These are phyloP conservation scores for Eupithecia abbreviata DNA, from an alignment of 2,888 invertebrate species.

Conservation along the genomic window DNA sequence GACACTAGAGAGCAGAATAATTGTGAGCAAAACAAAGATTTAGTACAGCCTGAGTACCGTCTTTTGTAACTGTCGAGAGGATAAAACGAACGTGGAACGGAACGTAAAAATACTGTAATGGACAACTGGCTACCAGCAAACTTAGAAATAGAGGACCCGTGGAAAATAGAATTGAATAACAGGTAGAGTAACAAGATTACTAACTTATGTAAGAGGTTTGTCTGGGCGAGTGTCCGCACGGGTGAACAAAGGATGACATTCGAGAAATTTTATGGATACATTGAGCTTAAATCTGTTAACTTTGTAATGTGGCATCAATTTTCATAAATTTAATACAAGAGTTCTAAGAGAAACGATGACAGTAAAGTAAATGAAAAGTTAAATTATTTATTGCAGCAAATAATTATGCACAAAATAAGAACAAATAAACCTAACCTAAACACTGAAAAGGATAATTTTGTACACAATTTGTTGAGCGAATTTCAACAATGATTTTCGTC, in stretches of 20 bases:
- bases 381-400: no score
- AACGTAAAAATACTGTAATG: slow-evolving; percentile 31
- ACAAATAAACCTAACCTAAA: no score
- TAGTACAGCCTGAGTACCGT: slow-evolving; percentile 49
- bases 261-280: not conserved
- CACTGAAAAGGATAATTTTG: no score
- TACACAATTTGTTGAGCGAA: no score
- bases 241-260: slow-evolving; percentile 6
- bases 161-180: slow-evolving; percentile 22
- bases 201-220: slow-evolving; percentile 16
- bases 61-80: slow-evolving; percentile 36
- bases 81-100: slow-evolving; percentile 24
- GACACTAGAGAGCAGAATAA: slow-evolving; percentile 62
- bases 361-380: no score
- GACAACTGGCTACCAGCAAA: slow-evolving; percentile 21
- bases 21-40: slow-evolving; percentile 68
- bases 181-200: slow-evolving; percentile 19
- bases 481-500: no score
- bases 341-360: no score
- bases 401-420: no score
- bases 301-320: not conserved
- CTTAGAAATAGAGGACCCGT: slow-evolving; percentile 17
- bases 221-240: not conserved
- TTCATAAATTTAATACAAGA: not conserved
- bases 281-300: not conserved